Conservation (phyloP, 2,113 vertebrate genomes). For the Neodontobutis hainanensis region DNA sequence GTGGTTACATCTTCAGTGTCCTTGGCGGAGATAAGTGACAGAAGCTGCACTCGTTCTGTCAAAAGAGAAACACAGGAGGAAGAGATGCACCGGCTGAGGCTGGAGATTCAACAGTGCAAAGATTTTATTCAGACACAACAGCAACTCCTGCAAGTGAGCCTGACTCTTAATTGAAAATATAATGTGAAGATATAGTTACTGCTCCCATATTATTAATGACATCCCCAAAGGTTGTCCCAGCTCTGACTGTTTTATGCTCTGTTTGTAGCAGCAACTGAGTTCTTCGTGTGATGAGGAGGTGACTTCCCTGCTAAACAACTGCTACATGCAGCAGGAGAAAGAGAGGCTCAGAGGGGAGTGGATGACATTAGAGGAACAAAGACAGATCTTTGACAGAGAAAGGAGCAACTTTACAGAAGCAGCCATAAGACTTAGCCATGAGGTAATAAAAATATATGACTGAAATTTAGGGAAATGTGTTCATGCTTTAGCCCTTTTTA, state of each 20-base stretch:
- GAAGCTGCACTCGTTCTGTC: conserved; percentile 78
- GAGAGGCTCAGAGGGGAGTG: conserved; percentile 91
- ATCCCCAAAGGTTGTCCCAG: not conserved
- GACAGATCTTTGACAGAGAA: conserved; percentile 92
- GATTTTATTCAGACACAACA: conserved; percentile 95
- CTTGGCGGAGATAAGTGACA: conserved; percentile 75
- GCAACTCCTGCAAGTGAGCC: conserved; percentile 87
- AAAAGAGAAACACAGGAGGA: conserved; percentile 85
- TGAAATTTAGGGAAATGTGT: not conserved
- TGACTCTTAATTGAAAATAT: not conserved
- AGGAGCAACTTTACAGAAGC: conserved; percentile 94
- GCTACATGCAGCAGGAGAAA: conserved; percentile 90
- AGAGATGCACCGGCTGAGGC: conserved; percentile 86
- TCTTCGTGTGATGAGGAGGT: conserved; percentile 88
- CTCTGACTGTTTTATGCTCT: not conserved
- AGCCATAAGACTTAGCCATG: conserved; percentile 92
- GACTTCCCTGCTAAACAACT: conserved; percentile 83
- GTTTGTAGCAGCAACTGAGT: conserved; percentile 87
- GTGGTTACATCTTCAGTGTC: conserved; percentile 74
- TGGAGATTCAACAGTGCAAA: conserved; percentile 93
- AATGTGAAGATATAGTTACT: not conserved
- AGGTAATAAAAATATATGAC: conserved; percentile 77
- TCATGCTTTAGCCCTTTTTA: too few relatives aligned
- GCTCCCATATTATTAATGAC: too few relatives aligned
- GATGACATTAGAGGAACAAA: conserved; percentile 89